These are phyloP conservation scores for Trichosurus vulpecula DNA, from an alignment of 2,797 vertebrate species.

Conservation along the genomic window DNA sequence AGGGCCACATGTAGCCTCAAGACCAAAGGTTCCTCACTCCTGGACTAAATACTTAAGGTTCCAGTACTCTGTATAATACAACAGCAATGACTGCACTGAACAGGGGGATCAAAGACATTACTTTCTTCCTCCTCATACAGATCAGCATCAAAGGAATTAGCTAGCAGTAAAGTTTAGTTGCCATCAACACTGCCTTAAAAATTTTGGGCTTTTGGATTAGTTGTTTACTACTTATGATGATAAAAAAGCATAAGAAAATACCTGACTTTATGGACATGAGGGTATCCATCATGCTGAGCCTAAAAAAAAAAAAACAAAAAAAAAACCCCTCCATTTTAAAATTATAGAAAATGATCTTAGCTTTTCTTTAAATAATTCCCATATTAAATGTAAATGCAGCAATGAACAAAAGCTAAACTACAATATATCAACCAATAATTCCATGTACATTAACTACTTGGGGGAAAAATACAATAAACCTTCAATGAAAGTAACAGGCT, in stretches of 20 bases:
- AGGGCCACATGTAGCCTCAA: too few species aligned
- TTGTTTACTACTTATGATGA: conserved; percentile 7
- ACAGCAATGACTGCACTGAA: not conserved
- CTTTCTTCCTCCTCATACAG: not conserved
- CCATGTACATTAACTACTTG: not conserved
- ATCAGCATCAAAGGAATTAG: not conserved
- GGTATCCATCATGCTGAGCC: conserved; percentile 83
- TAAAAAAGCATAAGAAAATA: conserved; percentile 78
- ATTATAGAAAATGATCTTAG: not conserved
- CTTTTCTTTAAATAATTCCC: not conserved
- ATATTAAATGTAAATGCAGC: not conserved
- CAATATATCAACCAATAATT: not conserved
- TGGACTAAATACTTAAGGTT: not conserved
- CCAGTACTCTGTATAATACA: not conserved
- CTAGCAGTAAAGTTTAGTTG: not conserved
- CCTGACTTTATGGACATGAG: conserved; percentile 84
- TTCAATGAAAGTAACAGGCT: not conserved
- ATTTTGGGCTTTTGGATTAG: conserved; percentile 20
- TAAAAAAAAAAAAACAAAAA: conserved; percentile 81
- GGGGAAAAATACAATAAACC: not conserved
- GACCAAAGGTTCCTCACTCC: too few species aligned
- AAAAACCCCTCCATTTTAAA: conserved; percentile 72
- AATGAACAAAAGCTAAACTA: not conserved
- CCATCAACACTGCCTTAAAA: not conserved
- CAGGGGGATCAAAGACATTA: not conserved